Evolutionary conservation across 1,140 invertebrate species (phyloP).

Genomic region (Gerris buenoi): DNA sequence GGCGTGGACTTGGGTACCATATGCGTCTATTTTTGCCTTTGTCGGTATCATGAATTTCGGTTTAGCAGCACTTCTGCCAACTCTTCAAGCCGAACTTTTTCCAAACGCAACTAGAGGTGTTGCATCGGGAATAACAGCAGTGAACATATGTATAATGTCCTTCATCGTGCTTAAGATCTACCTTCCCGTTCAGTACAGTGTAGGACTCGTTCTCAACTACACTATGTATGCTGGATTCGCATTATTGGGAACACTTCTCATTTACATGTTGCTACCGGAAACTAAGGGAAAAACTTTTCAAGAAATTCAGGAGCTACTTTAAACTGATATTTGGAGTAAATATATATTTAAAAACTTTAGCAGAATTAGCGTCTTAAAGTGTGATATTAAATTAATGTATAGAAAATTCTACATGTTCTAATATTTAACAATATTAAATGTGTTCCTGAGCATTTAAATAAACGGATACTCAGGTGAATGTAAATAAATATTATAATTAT

Average conservation of each 20-base stretch:
- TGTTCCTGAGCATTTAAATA: too few relatives aligned
- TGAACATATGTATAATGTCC: conserved; percentile 17
- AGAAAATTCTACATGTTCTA: too few relatives aligned
- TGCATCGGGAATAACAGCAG: conserved; percentile 15
- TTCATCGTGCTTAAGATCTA: conserved; percentile 64
- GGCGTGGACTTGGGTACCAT: conserved; percentile 24
- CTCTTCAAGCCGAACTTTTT: conserved; percentile 27
- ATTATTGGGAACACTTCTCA: conserved; percentile 21
- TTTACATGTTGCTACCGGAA: conserved; percentile 30
- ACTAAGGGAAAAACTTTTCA: conserved; percentile 34
- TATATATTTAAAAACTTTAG: background rate
- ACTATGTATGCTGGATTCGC: conserved; percentile 11
- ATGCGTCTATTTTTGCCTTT: conserved; percentile 28
- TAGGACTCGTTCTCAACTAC: conserved; percentile 16
- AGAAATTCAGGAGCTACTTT: conserved; percentile 27
- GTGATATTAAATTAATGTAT: too few relatives aligned
- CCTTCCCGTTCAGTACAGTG: conserved; percentile 15
- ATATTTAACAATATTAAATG: too few relatives aligned
- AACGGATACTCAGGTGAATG: too few relatives aligned
- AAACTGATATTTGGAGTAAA: background rate
- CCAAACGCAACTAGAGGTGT: conserved; percentile 18
- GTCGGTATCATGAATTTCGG: conserved; percentile 28
- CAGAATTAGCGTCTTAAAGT: too few relatives aligned
- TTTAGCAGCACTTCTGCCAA: conserved; percentile 50
- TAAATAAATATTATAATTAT: too few relatives aligned